Base-by-base conservation (phyloP, 2,113 vertebrate species). In the Trachemys scripta region DNA sequence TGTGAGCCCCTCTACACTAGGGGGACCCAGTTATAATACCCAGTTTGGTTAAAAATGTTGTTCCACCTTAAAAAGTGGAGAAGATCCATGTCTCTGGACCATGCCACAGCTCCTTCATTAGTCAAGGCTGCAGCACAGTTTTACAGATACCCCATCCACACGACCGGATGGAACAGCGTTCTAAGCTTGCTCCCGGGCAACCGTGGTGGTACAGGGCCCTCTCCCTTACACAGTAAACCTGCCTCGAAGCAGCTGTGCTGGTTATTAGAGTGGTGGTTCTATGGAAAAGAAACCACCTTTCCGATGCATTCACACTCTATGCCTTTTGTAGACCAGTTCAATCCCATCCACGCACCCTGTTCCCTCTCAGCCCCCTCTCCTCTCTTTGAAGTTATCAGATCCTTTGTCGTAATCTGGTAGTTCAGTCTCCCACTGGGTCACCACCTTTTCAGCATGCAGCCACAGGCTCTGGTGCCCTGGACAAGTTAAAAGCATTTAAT, bases 41-140 rank as follows among this genome's bases (percentile, higher is more conserved):
- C 38, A 84, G 91, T 78, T 88, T 49, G 87, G 95, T 92, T 95
- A 95, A 97, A 62, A 69, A 95, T 90, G 94, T 89, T 82, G 94
- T 16, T 90, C 96, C 92, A 89, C 4, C 84, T 94, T 92, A 80
- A 97, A 88, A 88, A 95, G 91, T 96, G 94, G 96, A 95, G 96
- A 93, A 85, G 84, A 91, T 17, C 94, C 93, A 95, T 20, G 80
- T 89, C 24, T 1, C 59, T 54, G 7, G 11, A 93, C 92, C 95
- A 27, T 85, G 95, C 85, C 51, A 83, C 42, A 82, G 79, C 31
- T 25, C 11, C 4, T 0, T 22, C 0, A 1, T 5, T 47, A 62
- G 13, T 31, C 27, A 29, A 65, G 62, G 62, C 62, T 29, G 7
- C 29, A 35, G 59, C 56, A 57, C 10, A 57, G 59, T 14, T 31